Conservation (phyloP, 2,113 vertebrate genomes). For the Brachyhypopomus occidentalis region DNA sequence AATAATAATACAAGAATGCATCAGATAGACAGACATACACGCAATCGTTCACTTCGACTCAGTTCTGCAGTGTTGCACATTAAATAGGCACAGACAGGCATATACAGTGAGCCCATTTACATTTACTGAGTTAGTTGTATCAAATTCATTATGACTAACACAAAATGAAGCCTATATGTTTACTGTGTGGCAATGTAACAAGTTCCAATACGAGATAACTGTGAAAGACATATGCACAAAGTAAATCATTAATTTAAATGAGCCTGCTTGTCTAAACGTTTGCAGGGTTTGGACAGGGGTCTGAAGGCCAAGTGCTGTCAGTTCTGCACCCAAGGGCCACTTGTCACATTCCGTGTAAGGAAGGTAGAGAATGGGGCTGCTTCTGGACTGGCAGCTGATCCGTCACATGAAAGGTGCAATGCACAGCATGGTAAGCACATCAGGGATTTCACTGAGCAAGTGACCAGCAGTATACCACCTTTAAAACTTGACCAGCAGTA, state of each 20-base stretch:
- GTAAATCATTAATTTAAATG: not conserved
- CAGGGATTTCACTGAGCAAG: not conserved
- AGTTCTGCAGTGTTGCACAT: not conserved
- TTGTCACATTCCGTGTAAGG: conserved; percentile 55
- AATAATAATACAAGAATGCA: not conserved
- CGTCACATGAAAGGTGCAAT: conserved; percentile 3
- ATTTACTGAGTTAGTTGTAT: not conserved
- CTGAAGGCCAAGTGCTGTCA: conserved; percentile 49
- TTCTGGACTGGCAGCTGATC: conserved; percentile 33
- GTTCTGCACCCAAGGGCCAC: conserved; percentile 55
- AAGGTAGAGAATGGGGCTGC: not conserved
- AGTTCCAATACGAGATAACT: not conserved
- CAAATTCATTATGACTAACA: not conserved
- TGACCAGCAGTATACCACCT: too few relatives aligned
- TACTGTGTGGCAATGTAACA: not conserved
- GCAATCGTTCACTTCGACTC: not conserved
- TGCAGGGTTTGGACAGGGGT: not conserved
- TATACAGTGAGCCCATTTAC: not conserved
- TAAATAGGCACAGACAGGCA: not conserved
- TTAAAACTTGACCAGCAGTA: too few relatives aligned
- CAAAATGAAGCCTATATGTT: not conserved
- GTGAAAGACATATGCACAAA: not conserved
- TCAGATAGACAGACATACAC: not conserved
- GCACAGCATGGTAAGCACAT: conserved; percentile 15
- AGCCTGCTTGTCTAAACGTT: not conserved